Evolutionary conservation across 2,113 vertebrate species (phyloP).

Genomic region (Boleophthalmus pectinirostris): DNA sequence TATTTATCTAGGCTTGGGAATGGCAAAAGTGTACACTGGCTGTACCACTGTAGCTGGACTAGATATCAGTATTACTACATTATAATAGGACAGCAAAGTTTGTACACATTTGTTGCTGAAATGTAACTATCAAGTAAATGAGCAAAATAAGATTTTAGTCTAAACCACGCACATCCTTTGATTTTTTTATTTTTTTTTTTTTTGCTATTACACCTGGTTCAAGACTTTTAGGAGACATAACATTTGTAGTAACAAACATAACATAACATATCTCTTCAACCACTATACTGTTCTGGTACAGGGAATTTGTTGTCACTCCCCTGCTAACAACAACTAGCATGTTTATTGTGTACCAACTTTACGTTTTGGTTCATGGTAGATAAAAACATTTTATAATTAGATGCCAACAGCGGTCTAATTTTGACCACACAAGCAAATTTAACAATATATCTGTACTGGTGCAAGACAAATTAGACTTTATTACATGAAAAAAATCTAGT

Average conservation of each 20-base stretch:
- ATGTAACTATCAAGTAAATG: neutral
- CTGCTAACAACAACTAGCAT: too few relatives aligned
- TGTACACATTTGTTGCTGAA: neutral
- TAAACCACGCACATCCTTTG: neutral
- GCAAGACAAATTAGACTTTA: too few relatives aligned
- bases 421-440: too few relatives aligned
- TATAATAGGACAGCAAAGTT: neutral
- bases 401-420: too few relatives aligned
- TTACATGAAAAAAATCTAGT: too few relatives aligned
- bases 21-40: neutral
- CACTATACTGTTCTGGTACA: too few relatives aligned
- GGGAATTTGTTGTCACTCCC: neutral
- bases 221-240: neutral
- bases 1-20: neutral
- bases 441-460: too few relatives aligned
- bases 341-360: too few relatives aligned
- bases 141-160: neutral
- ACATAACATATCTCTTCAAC: too few relatives aligned
- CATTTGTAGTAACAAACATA: too few relatives aligned
- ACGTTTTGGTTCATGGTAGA: too few relatives aligned
- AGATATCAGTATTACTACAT: neutral
- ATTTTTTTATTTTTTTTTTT: neutral
- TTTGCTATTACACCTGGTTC: neutral
- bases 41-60: neutral
- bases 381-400: too few relatives aligned